phyloP scores from a whole-genome alignment of 2,113 vertebrate genomes.

The Protobothrops mucrosquamatus region DNA sequence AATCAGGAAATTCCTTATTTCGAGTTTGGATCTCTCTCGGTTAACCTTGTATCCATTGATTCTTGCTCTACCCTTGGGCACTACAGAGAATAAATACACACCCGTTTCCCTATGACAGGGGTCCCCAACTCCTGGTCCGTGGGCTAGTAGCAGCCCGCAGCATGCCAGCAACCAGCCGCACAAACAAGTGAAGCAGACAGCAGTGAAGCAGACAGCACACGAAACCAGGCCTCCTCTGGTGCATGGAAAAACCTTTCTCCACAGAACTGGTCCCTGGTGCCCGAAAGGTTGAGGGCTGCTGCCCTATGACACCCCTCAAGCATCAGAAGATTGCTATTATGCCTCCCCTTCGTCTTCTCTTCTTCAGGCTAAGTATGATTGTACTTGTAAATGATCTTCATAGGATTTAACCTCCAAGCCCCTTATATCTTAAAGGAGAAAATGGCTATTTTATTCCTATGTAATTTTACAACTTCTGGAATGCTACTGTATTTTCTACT shows the following conservation, averaged over 20 bases:
- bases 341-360: not conserved
- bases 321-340: not conserved
- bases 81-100: not conserved
- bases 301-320: not conserved
- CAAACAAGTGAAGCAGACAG: not conserved
- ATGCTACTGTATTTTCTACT: not conserved
- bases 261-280: fast-evolving
- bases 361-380: not conserved
- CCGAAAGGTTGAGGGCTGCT: not conserved
- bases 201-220: not conserved
- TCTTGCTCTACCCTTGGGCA: not conserved
- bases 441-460: not conserved
- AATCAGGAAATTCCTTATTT: not conserved
- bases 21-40: not conserved
- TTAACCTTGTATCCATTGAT: not conserved
- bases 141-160: not conserved
- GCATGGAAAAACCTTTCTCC: not conserved
- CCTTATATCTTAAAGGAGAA: not conserved
- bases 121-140: not conserved
- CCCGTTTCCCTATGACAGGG: not conserved
- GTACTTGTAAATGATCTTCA: not conserved
- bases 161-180: not conserved
- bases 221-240: not conserved
- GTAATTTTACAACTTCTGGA: not conserved
- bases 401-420: not conserved